Evolutionary conservation across 2,113 vertebrate species (phyloP), one percentile per base, ranked within the genome.

Genomic region (Phaethon lepturus): DNA sequence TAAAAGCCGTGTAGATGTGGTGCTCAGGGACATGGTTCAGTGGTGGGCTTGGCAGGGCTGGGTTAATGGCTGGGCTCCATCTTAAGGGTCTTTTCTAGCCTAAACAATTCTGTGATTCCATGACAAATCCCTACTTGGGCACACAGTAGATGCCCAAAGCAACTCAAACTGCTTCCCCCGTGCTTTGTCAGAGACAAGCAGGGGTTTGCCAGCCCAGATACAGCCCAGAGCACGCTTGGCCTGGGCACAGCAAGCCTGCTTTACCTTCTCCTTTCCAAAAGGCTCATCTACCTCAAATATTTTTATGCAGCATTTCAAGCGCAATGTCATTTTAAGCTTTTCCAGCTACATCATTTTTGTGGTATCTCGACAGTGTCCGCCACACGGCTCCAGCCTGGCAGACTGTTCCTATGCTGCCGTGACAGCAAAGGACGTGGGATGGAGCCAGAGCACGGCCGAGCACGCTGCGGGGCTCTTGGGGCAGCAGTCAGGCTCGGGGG

Each of bases 381-480:
- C 68, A 26, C 50, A 5, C 17, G 7, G 15, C 49, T 12, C 8
- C 18, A 8, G 47, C 35, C 40, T 13, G 58, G 29, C 59, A 1
- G 10, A 17, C 7, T 3, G 8, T 19, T 68, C 35, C 63, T 49
- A 12, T 11, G 2, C 26, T 22, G 56, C 45, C 16, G 2, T 8
- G 52, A 35, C 6, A 1, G 50, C 62, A 18, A 6, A 6, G 28
- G 52, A 28, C 4, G 7, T 6, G 23, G 44, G 44, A 59, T 1
- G 3, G 53, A 59, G 47, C 33, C 1, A 1, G 31, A 11, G 10
- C 47, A 4, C 1, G 2, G 42, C 24, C 2, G 4, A 44, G 22
- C 38, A 10, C 7, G 2, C 15, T 6, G 20, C 11, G 2, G 15
- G 71, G 62, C 38, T 33, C 38, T 15, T 10, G 2, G 29, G 50